A percentile compares a stretch with the other conserved stretches of the same genome.
phyloP scores from a whole-genome alignment of 2,113 vertebrate genomes.

The Mobula hypostoma region DNA sequence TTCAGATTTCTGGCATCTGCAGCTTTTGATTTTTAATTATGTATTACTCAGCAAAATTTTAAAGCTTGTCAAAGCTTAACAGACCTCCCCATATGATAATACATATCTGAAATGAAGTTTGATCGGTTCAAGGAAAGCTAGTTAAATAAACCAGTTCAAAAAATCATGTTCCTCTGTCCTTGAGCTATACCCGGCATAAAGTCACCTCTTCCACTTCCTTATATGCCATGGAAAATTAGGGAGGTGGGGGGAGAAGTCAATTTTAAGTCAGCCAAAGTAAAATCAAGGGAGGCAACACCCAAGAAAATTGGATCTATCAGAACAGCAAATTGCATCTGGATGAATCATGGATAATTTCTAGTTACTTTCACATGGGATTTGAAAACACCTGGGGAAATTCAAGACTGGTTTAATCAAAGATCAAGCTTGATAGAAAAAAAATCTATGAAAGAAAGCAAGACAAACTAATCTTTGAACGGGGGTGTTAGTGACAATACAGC shows the following conservation, averaged over 20 bases:
- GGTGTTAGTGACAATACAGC: background rate
- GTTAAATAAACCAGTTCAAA: background rate
- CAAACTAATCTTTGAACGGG: background rate
- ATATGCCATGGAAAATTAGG: background rate
- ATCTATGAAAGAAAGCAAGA: background rate
- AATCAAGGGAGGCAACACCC: background rate
- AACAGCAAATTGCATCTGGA: background rate
- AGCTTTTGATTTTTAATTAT: too few relatives aligned
- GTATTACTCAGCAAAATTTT: background rate
- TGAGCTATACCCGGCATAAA: background rate
- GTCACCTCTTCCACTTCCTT: background rate
- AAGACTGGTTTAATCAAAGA: background rate
- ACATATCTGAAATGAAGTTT: background rate
- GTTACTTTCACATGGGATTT: background rate
- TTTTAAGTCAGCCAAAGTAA: background rate
- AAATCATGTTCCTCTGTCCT: background rate
- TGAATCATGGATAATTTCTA: background rate
- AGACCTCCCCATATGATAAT: background rate
- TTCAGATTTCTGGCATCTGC: too few relatives aligned
- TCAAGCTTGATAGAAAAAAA: background rate
- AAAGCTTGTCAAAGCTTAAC: background rate
- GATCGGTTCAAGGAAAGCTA: constrained; percentile 2
- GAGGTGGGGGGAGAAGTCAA: too few relatives aligned
- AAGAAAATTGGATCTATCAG: background rate
- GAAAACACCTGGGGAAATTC: background rate